Evolutionary conservation across 2,113 vertebrate genomes (phyloP).

Genomic region (Herpailurus yagouaroundi): DNA sequence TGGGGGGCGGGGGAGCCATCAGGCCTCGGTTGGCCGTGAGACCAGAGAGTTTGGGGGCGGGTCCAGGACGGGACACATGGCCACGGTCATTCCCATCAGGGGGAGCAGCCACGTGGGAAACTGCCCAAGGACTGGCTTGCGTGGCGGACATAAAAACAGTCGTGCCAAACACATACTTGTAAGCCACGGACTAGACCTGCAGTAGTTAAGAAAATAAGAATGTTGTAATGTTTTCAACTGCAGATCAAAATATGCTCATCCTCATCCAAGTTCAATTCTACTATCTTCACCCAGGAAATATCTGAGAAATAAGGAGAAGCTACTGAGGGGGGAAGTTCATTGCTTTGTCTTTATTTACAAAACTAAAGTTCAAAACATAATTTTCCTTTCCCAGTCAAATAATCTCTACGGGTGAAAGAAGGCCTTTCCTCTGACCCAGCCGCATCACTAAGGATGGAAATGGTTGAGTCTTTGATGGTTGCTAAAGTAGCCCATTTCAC

Average conservation of each 20-base stretch:
- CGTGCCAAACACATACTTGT: neutral
- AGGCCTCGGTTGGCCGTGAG: neutral
- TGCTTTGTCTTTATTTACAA: neutral
- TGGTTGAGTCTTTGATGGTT: accelerated
- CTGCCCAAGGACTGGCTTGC: no score
- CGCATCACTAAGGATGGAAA: neutral
- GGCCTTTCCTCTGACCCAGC: neutral
- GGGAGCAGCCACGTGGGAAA: accelerated
- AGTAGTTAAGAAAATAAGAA: neutral
- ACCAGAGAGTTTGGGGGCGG: accelerated
- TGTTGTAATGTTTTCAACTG: neutral
- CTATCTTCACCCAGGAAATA: neutral
- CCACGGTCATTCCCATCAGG: neutral
- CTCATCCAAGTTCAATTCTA: neutral
- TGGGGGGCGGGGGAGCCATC: neutral
- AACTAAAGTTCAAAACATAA: neutral
- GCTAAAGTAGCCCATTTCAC: no score
- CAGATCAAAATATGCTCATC: neutral
- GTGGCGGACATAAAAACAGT: neutral
- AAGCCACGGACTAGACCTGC: neutral
- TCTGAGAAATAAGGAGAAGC: neutral
- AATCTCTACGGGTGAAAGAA: neutral
- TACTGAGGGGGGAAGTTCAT: neutral
- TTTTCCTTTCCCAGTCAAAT: neutral
- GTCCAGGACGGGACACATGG: neutral